These are phyloP conservation scores for Drosophila atripex DNA, from an alignment of 2,888 invertebrate genomes.

Conservation along the genomic window DNA sequence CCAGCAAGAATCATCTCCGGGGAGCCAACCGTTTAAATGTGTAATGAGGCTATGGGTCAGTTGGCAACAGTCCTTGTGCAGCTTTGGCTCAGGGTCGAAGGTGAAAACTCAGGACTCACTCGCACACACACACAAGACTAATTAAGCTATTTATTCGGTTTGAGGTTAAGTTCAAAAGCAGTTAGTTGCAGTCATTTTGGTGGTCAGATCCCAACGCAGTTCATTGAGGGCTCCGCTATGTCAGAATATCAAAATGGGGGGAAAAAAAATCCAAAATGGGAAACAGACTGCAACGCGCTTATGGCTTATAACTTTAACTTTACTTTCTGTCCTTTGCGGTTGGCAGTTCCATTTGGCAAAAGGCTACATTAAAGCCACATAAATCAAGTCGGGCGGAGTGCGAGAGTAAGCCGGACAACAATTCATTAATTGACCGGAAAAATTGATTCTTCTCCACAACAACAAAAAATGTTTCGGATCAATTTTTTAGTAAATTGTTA, in stretches of 20 bases:
- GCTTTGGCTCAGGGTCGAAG: slow-evolving; percentile 28
- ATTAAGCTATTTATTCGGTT: slow-evolving; percentile 79
- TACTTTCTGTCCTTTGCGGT: slow-evolving; percentile 59
- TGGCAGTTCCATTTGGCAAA: slow-evolving; percentile 25
- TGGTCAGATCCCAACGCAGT: slow-evolving; percentile 18
- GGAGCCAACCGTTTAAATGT: slow-evolving; percentile 62
- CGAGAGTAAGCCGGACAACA: slow-evolving; percentile 16
- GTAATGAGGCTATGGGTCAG: slow-evolving; percentile 61
- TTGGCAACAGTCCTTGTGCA: slow-evolving; percentile 15
- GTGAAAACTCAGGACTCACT: slow-evolving; percentile 35
- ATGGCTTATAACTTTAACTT: slow-evolving; percentile 60
- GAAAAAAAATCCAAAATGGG: slow-evolving; percentile 11
- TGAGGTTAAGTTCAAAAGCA: slow-evolving; percentile 72
- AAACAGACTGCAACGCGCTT: slow-evolving; percentile 31
- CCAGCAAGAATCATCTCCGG: slow-evolving; percentile 4
- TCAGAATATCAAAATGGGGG: slow-evolving; percentile 38
- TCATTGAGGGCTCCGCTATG: slow-evolving; percentile 37
- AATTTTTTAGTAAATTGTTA: not conserved
- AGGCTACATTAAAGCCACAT: slow-evolving; percentile 74
- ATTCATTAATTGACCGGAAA: slow-evolving; percentile 42
- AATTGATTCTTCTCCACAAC: slow-evolving; percentile 47
- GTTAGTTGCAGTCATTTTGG: slow-evolving; percentile 61
- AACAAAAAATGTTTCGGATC: slow-evolving; percentile 10
- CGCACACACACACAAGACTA: slow-evolving; percentile 59
- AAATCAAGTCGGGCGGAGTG: slow-evolving; percentile 61